Evolutionary conservation across 1,140 invertebrate species (phyloP).

Genomic region (Penaeus indicus): DNA sequence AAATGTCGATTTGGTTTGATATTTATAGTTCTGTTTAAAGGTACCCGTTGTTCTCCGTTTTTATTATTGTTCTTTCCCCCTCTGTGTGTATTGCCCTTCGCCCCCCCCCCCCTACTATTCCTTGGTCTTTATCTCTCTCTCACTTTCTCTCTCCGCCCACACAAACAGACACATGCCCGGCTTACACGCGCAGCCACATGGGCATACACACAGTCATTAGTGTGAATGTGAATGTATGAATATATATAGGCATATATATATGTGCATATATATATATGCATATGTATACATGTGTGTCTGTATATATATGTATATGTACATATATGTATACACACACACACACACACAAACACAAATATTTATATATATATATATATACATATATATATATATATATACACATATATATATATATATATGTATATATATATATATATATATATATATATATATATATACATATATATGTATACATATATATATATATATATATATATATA

Average conservation of each 20-base stretch:
- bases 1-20: no score
- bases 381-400: not conserved
- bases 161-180: no score
- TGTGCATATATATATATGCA: not conserved
- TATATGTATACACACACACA: not conserved
- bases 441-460: not conserved
- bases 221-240: not conserved
- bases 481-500: constrained; percentile 30
- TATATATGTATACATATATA: constrained; percentile 22
- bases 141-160: no score
- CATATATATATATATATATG: not conserved
- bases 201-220: not conserved
- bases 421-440: not conserved
- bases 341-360: not conserved
- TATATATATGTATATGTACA: not conserved
- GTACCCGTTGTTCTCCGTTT: no score
- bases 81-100: no score
- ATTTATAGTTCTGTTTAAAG: no score
- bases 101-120: no score
- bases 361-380: not conserved
- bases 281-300: not conserved
- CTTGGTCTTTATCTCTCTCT: no score
- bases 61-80: no score
- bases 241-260: not conserved
- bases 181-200: no score